phyloP scores from a whole-genome alignment of 2,888 invertebrate genomes.

The Bruchidius siliquastri region DNA sequence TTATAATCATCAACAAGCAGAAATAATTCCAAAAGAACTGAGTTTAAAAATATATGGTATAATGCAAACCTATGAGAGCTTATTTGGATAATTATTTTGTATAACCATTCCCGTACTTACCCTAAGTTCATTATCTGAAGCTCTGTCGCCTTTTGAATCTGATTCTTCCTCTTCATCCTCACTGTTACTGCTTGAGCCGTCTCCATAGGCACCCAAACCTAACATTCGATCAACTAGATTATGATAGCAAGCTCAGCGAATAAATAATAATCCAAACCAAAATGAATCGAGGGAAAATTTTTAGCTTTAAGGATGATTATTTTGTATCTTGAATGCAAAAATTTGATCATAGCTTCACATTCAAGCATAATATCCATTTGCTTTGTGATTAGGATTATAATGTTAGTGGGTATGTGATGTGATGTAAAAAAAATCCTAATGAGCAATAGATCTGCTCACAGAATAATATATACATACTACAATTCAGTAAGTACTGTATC shows the following conservation, averaged over 20 bases:
- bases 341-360: background rate
- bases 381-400: no score
- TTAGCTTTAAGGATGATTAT: background rate
- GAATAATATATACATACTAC: no score
- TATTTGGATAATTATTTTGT: background rate
- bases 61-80: background rate
- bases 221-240: constrained; percentile 13
- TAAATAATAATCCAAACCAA: background rate
- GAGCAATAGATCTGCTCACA: no score
- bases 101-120: constrained; percentile 43
- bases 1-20: no score
- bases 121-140: constrained; percentile 65
- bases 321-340: background rate
- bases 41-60: no score
- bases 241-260: constrained; percentile 8
- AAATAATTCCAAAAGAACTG: background rate
- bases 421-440: no score
- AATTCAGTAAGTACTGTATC: no score
- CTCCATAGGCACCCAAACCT: constrained; percentile 83
- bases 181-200: constrained; percentile 58
- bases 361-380: background rate
- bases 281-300: background rate
- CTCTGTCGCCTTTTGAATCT: constrained; percentile 37
- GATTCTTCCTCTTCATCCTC: constrained; percentile 39
- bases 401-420: no score